Percentiles rank a stretch among this genome's conserved stretches.
Evolutionary conservation across 2,113 vertebrate genomes (phyloP).

Genomic region (Sisor rabdophorus): DNA sequence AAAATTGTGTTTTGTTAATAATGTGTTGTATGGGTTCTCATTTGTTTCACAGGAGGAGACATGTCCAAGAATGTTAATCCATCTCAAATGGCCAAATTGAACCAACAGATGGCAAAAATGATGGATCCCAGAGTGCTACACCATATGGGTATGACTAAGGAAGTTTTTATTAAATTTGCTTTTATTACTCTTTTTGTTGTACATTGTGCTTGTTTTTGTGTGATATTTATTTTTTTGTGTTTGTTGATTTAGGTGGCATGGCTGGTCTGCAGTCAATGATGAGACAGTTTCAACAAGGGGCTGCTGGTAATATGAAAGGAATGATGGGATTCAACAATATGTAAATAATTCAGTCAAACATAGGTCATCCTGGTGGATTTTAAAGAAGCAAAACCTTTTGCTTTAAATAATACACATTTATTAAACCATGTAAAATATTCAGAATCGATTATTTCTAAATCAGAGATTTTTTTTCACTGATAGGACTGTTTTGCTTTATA

Average conservation of each 20-base stretch:
- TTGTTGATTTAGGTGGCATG: slow-evolving; percentile 82
- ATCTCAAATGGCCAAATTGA: slow-evolving; percentile 96
- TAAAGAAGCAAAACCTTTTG: slow-evolving; percentile 30
- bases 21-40: slow-evolving; percentile 1
- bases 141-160: slow-evolving; percentile 85
- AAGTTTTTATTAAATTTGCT: background rate
- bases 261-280: slow-evolving; percentile 98
- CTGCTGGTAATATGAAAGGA: slow-evolving; percentile 98
- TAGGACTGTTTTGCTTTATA: slow-evolving; percentile 26
- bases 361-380: slow-evolving; percentile 35
- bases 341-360: slow-evolving; percentile 72
- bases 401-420: slow-evolving; percentile 44
- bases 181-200: background rate
- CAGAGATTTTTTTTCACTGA: slow-evolving; percentile 23
- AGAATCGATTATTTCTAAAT: slow-evolving; percentile 45
- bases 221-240: background rate
- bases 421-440: slow-evolving; percentile 48
- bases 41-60: slow-evolving; percentile 80
- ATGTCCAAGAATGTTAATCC: slow-evolving; percentile 99
- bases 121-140: slow-evolving; percentile 98
- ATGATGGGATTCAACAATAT: slow-evolving; percentile 99
- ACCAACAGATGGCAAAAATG: slow-evolving; percentile 99
- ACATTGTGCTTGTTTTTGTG: background rate
- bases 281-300: slow-evolving; percentile 98
- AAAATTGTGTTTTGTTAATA: background rate